These are phyloP conservation scores for Amazona ochrocephala DNA, from an alignment of 2,797 vertebrate species.

Conservation along the genomic window DNA sequence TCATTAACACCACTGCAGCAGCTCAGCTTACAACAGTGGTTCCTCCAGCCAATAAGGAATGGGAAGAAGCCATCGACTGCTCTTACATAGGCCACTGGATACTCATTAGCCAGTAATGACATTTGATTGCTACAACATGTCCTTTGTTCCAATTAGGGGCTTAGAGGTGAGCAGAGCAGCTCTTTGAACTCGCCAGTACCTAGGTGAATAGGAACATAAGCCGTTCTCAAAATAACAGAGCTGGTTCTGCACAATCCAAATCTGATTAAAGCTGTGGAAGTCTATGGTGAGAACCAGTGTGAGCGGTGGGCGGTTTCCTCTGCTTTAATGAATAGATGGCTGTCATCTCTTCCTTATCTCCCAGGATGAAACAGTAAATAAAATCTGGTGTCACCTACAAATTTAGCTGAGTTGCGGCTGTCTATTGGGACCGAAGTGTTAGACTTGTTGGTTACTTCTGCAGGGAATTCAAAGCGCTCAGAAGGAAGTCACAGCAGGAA, in stretches of 20 bases:
- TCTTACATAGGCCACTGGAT: background rate
- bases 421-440: conserved; percentile 49
- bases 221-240: background rate
- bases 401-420: conserved; percentile 72
- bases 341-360: conserved; percentile 72
- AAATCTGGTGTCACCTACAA: conserved; percentile 73
- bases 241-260: background rate
- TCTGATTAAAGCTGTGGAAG: background rate
- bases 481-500: background rate
- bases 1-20: background rate
- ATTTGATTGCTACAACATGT: background rate
- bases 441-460: conserved; percentile 24
- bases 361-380: conserved; percentile 75
- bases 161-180: background rate
- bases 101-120: background rate
- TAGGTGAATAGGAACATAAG: background rate
- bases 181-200: background rate
- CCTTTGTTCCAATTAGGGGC: background rate
- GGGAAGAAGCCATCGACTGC: background rate
- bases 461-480: background rate
- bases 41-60: background rate
- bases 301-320: conserved; percentile 58
- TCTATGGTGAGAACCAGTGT: background rate
- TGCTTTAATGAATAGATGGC: conserved; percentile 73
- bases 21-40: rapidly evolving